Evolutionary conservation across 2,888 invertebrate species (phyloP), one percentile per base, ranked within the genome.

Genomic region (Carpatolechia fugitivella): DNA sequence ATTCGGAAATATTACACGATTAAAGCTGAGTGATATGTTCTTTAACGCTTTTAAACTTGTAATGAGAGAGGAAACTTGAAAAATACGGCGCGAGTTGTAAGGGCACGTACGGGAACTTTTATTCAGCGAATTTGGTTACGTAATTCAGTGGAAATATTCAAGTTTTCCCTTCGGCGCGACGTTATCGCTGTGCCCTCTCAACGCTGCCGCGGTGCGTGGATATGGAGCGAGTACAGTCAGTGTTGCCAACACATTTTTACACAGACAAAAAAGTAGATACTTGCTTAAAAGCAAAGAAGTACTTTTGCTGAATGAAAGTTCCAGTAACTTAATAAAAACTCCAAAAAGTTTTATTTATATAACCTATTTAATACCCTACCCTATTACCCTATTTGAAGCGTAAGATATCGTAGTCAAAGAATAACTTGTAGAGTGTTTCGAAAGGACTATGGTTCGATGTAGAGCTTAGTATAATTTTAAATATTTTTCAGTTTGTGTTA

Each of bases 91-190:
- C 72, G 75, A 73, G 76, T 80, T 77, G 78, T 82, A 74, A 72
- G 69, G 73, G 77, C 79, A 84, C 82, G 82, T 82, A 80, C 78
- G 77, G 61, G 70, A 82, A 85, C 79, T 85, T 86, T 82, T 82
- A 82, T 85, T 80, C 76, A 69, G 70, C 73, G 76, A 81, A 82
- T 85, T 85, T 77, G 78, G 81, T 80, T 83, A 80, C 76, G 80
- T 85, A 85, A 85, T 87, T 85, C 81, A 68, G 76, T 80, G 79
- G 77, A 83, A 84, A 87, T 86, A 83, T 86, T 85, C 83, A 82
- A 83, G 83, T 85, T 86, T 84, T 85, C 85, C 85, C 80, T 85
- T 85, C 79, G 78, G 78, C 81, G 78, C 79, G 83, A 82, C 85
- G 82, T 85, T 87, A 85, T 85, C 85, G 81, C 78, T 72, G 79